phyloP scores from a whole-genome alignment of 1,140 invertebrate genomes.

The Spodoptera frugiperda region DNA sequence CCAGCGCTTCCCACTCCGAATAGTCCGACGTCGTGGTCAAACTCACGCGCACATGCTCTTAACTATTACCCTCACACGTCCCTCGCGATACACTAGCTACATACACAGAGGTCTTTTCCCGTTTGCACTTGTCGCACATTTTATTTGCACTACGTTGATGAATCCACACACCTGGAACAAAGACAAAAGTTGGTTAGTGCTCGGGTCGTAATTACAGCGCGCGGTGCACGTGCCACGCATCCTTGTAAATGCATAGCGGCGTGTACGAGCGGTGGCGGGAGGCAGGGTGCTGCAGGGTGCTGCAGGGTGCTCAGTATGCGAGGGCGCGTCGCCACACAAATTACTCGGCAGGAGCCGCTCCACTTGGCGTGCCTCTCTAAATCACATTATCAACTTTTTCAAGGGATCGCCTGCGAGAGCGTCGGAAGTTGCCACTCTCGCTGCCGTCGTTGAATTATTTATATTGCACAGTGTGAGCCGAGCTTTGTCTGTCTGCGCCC shows the following conservation, averaged over 20 bases:
- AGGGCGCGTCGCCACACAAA: constrained; percentile 58
- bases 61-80: constrained; percentile 64
- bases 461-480: constrained; percentile 59
- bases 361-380: constrained; percentile 56
- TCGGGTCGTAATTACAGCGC: constrained; percentile 18
- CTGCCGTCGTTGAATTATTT: constrained; percentile 65
- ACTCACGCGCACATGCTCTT: constrained; percentile 72
- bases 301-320: constrained; percentile 53
- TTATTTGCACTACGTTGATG: constrained; percentile 48
- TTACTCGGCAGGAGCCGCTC: constrained; percentile 54
- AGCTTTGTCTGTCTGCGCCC: constrained; percentile 57
- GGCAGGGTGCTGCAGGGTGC: constrained; percentile 7
- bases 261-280: constrained; percentile 22
- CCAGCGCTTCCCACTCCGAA: constrained; percentile 77
- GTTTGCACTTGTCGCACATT: constrained; percentile 61
- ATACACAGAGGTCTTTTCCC: constrained; percentile 55
- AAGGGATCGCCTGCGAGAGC: constrained; percentile 51
- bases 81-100: constrained; percentile 61
- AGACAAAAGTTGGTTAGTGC: constrained; percentile 42
- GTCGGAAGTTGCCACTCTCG: constrained; percentile 40
- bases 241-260: constrained; percentile 54
- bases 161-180: constrained; percentile 59
- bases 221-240: constrained; percentile 30
- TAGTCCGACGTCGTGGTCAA: constrained; percentile 76
- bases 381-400: constrained; percentile 71